phyloP scores from a whole-genome alignment of 2,888 invertebrate genomes.

The Yponomeuta malinellus region DNA sequence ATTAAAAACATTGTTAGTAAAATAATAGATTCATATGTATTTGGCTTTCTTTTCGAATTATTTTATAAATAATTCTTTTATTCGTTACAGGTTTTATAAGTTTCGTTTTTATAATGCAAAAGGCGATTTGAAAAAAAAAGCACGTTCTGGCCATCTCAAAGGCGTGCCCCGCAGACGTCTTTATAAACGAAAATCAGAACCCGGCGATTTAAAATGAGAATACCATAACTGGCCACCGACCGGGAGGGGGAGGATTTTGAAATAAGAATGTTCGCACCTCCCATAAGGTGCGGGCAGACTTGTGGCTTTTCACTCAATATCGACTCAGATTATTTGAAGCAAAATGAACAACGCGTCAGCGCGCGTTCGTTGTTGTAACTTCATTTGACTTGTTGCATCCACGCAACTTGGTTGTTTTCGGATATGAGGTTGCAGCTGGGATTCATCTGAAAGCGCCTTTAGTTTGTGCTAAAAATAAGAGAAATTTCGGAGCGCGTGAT shows the following conservation, averaged over 20 bases:
- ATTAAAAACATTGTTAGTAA: no score
- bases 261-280: constrained; percentile 63
- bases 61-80: no score
- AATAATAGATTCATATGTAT: no score
- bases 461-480: constrained; percentile 65
- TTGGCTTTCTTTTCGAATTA: no score
- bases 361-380: not conserved
- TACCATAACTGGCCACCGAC: constrained; percentile 70
- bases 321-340: not conserved
- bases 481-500: constrained; percentile 75
- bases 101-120: not conserved
- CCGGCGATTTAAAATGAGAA: constrained; percentile 73
- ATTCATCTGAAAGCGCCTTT: not conserved
- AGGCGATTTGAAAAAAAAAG: not conserved
- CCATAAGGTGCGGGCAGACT: constrained; percentile 27
- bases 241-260: constrained; percentile 61
- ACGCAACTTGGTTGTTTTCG: not conserved
- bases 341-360: not conserved
- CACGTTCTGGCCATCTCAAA: constrained; percentile 34
- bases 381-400: not conserved
- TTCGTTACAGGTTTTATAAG: no score
- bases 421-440: constrained; percentile 22
- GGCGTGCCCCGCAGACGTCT: constrained; percentile 25
- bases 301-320: not conserved
- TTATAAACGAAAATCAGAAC: constrained; percentile 65